A percentile compares a stretch with the other conserved stretches of the same genome.
Evolutionary conservation across 2,113 vertebrate species (phyloP).

Genomic region (Opisthocomus hoazin): DNA sequence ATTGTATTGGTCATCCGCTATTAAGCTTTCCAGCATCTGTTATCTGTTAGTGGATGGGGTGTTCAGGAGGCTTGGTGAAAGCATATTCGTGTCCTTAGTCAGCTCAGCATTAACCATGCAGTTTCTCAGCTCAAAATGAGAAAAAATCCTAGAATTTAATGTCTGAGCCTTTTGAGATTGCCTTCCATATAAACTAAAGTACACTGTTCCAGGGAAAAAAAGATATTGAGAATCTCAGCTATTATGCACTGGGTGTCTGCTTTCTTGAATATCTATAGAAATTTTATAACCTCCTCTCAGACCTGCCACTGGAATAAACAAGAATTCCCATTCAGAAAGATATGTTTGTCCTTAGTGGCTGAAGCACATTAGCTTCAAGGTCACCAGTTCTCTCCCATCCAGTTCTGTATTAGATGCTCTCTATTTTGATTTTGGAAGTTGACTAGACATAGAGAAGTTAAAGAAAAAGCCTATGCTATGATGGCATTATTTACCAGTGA

Average conservation of each 20-base stretch:
- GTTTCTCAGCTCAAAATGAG: not conserved
- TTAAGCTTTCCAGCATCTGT: constrained; percentile 18
- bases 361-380: not conserved
- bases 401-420: not conserved
- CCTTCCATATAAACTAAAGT: not conserved
- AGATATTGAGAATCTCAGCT: not conserved
- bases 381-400: not conserved
- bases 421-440: not conserved
- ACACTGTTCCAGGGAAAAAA: not conserved
- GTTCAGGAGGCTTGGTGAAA: not conserved
- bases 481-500: not conserved
- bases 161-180: not conserved
- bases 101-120: not conserved
- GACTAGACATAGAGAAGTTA: not conserved
- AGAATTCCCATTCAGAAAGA: not conserved
- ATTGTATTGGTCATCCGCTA: constrained; percentile 30
- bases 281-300: not conserved
- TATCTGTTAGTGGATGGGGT: constrained; percentile 18
- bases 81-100: not conserved
- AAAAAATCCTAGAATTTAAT: not conserved
- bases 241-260: not conserved
- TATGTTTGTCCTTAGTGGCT: not conserved
- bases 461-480: not conserved
- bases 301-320: not conserved
- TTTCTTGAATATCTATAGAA: not conserved